Evolutionary conservation across 2,113 vertebrate genomes (phyloP).

Genomic region (Platysternon megacephalum): DNA sequence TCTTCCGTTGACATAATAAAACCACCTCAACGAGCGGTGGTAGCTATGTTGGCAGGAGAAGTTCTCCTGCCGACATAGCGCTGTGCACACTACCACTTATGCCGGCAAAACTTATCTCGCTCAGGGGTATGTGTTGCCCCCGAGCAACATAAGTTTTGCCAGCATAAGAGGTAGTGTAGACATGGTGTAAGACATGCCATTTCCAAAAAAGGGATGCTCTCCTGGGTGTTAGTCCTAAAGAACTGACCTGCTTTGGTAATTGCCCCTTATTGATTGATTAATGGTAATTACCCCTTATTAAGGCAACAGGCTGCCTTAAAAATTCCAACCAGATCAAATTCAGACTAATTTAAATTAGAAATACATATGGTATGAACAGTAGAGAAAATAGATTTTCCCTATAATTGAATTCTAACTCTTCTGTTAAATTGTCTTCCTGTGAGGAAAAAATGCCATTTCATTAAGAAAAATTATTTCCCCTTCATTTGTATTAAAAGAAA

Average conservation of each 20-base stretch:
- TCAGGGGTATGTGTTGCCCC: too few relatives aligned
- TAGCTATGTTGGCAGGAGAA: too few relatives aligned
- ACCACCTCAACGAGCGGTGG: too few relatives aligned
- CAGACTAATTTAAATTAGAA: slow-evolving; percentile 55
- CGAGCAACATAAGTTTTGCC: too few relatives aligned
- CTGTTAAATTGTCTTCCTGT: neutral
- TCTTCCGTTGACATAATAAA: too few relatives aligned
- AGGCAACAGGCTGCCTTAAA: slow-evolving; percentile 25
- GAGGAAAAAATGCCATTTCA: neutral
- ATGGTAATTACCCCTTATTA: slow-evolving; percentile 14
- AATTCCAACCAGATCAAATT: slow-evolving; percentile 54
- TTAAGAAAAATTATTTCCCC: neutral
- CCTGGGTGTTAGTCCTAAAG: neutral
- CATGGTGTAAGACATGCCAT: neutral
- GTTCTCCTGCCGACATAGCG: too few relatives aligned
- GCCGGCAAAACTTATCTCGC: too few relatives aligned
- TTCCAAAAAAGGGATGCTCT: neutral
- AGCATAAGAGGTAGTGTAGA: too few relatives aligned
- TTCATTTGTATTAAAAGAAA: slow-evolving; percentile 21
- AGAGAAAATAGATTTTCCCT: neutral
- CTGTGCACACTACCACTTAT: too few relatives aligned
- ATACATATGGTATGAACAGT: neutral
- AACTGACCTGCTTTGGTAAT: neutral
- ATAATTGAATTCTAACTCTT: neutral
- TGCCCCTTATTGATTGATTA: slow-evolving; percentile 10